Conservation (phyloP, 2,888 invertebrate genomes). For the Ophion obscuratus region DNA sequence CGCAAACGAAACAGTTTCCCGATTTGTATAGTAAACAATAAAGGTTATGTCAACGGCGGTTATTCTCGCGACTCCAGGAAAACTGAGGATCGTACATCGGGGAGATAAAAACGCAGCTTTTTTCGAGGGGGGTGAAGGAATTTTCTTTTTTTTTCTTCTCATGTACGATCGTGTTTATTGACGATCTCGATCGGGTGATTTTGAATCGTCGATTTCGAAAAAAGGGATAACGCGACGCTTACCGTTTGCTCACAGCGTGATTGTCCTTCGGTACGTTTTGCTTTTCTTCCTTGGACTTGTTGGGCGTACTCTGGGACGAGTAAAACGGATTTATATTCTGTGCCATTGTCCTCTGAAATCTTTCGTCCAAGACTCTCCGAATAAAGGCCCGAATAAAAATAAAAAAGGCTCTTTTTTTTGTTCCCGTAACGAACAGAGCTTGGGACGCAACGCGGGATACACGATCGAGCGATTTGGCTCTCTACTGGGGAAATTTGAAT, state of each 20-base stretch:
- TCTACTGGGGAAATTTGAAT: conserved; percentile 80
- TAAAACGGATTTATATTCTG: conserved; percentile 94
- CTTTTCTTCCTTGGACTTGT: conserved; percentile 93
- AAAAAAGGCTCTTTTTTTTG: not conserved
- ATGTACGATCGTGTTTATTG: not conserved
- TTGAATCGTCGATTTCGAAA: conserved; percentile 4
- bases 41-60: conserved; percentile 50
- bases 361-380: not conserved
- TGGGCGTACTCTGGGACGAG: conserved; percentile 89
- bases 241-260: conserved; percentile 96
- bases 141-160: no score
- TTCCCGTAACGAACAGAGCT: not conserved
- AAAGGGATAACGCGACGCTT: conserved; percentile 78
- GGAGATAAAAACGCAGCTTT: not conserved
- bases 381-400: not conserved
- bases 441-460: not conserved
- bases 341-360: conserved; percentile 87
- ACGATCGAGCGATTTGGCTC: conserved; percentile 72
- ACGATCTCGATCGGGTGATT: not conserved
- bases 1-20: conserved; percentile 26
- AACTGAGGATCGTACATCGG: not conserved
- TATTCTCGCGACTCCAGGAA: not conserved
- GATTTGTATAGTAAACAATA: not conserved
- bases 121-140: not conserved
- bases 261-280: conserved; percentile 90